Evolutionary conservation across 1,140 invertebrate species (phyloP), one percentile per base, ranked within the genome.

Genomic region (Meloidogyne floridensis): DNA sequence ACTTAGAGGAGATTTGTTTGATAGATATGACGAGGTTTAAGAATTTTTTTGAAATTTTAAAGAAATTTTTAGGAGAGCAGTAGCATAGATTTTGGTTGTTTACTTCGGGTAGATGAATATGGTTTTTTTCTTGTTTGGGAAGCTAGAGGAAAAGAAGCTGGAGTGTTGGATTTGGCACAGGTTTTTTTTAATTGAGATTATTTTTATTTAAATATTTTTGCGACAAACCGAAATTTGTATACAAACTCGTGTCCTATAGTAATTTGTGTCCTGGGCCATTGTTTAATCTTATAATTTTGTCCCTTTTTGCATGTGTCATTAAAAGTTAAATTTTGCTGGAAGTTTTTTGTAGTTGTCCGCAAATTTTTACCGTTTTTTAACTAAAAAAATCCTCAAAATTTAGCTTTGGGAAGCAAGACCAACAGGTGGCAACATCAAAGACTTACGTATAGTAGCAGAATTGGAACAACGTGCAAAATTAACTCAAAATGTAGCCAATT

Each of bases 101-200:
- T 93, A 79, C 96, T 99, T 90, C 95, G 95, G 92, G 96, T 98
- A 42, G 97, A 99, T 91, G 95, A 98, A 90, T 96, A 95, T 92
- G 97, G 96, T 72, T 99, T 98, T 92, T 99, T 98, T 91, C 95
- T 99, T 83, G 97, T 96, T 90, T 99, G 97, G 97, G 97, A 98
- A 91, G 96, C 95, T 90, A 96, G 98, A 84, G 94, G 94, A 82
- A 93, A 93, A 92, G 96, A 98, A 91, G 87, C 87, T 8, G 80
- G 80, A 7, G 81, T 89, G 32, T 71, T 88, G 56, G 87, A 88
- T 81, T 75, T 88, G 59, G 84, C 75, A 3, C 75, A 86, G 77
- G 86, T 88, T 72, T n/a, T 9, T 72, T 32, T 32, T 56, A 20
- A 65, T 4, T 56, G 13, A 15, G 0, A 3, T 11, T 56, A 11